Base-by-base conservation (phyloP, 2,113 vertebrate species). In the Madoqua kirkii region DNA sequence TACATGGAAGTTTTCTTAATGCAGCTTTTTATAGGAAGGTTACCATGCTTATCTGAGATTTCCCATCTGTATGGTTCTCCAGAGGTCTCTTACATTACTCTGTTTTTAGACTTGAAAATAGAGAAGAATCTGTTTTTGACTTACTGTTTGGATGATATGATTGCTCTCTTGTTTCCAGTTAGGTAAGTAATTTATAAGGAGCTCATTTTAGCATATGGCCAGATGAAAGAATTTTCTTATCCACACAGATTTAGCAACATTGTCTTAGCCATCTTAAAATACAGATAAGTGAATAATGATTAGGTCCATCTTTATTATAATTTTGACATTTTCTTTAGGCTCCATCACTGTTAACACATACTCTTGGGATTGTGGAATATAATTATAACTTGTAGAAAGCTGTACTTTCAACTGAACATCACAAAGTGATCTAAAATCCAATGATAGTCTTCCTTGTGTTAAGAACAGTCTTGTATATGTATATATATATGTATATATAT, bases 121-220 rank as follows among this genome's bases (percentile, higher is more conserved):
- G 89, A 76, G 92, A 85, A 86, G n/a, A 89, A 81, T 90, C 36
- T 15, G 79, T 14, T 21, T 95, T 87, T 91, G 48, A 45, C 48
- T 89, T 84, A 83, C 27, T 93, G 17, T 91, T 85, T 93, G 59
- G 17, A 40, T 95, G 84, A 81, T 92, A 27, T 11, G 57, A 43
- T 76, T 90, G 36, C 40, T 95, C 7, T 87, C 48, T 85, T 87
- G 59, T 87, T 96, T 97, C 59, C 27, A 92, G 89, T 94, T 96
- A 91, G 64, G 29, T 93, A 92, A 95, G 48, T 89, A 79, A 93
- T 71, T 87, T 83, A 79, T 79, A 71, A 50, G 15, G 45, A 93
- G 71, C 43, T 97, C 85, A 81, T 94, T 97, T 95, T 92, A 96
- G 79, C 81, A 45, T 76, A 40, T 94, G 82, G 64, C 78, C 48